Evolutionary conservation across 2,888 invertebrate species (phyloP), one percentile per base, ranked within the genome.

Genomic region (Eupelmus urozonus): DNA sequence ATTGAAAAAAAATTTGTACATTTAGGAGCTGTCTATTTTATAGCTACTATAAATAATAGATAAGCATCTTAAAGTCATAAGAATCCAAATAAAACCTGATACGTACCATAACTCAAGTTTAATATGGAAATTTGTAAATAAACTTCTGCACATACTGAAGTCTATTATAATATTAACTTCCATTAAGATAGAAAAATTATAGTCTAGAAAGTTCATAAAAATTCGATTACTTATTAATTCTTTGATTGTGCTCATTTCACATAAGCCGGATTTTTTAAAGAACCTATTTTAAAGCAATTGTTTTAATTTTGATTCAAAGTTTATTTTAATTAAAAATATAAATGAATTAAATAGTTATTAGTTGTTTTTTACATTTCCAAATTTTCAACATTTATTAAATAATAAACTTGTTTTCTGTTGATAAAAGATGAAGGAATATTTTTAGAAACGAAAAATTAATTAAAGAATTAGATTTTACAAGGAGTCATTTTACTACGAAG

Each of bases 21-120:
- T 23, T 45, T 18, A 76, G 13, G 29, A 45, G 69, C n/a, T 45
- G 23, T 25, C 25, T 34, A 13, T 49, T 76, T 76, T 69, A 76
- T 76, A 40, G 20, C 34, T 9, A 34, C 51, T 42, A 69, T 75
- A 62, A 75, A 67, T 75, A 62, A 69, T 29, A 62, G 69, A 69
- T 67, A 75, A 75, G 20, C 11, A 67, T 69, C 45, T 42, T 53
- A 42, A 69, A 75, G 16, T 53, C 29, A 29, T 16, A 45, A 72
- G 53, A 55, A 55, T 49, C 27, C 40, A 34, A 65, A 49, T 65
- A 57, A 73, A 55, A 42, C 49, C 34, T n/a, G 66, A 74, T 66
- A 40, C 60, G 51, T 59, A 9, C n/a, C 9, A 51, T 67, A 60
- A 67, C 45, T 74, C 66, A 60, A 59, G 40, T 60, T 73, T 55